Base-by-base conservation (phyloP, 2,888 invertebrate genomes). In the Aelia acuminata region DNA sequence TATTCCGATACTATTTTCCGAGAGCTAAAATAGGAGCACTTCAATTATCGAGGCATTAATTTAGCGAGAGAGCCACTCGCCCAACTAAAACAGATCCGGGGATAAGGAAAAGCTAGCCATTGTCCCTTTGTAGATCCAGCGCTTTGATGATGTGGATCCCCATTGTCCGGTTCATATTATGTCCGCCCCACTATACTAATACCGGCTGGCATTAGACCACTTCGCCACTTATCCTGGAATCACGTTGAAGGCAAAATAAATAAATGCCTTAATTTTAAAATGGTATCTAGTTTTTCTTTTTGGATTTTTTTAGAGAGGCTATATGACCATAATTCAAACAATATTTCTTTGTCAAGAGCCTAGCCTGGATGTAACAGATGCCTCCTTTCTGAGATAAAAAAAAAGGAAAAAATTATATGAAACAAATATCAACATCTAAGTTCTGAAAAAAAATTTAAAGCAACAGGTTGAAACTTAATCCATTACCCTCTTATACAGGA, bases 31-130 rank as follows among this genome's bases (percentile, higher is more conserved):
- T 26, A 26, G 26, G 1, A 31, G 7, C 15, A 31, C 31, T 31
- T 35, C 35, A 18, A 35, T 35, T 18, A 70, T 31, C 7, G 26
- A 35, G 8, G 35, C 0, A 11, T 8, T 35, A 35, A 35, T 70
- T 35, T 8, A 22, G 35, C 15, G 31, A 26, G n/a, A 57, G 26
- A 57, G n/a, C 26, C 57, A 26, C n/a, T 13, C 18, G 31, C 1
- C 31, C 31, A 35, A 70, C 63, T 70, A 70, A 35, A 70, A 70
- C 35, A 70, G 63, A 70, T 35, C 35, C 63, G 7, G 4, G 57
- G 63, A 70, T 70, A 70, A 70, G 31, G 35, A 70, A 35, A 35
- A 70, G 63, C 63, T 70, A 70, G 63, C 35, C 63, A 70, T 70
- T 70, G 63, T 70, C 31, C 63, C 63, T 70, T 70, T 70, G 63